Conservation (phyloP, 2,113 vertebrate species). For the Silurus asotus region DNA sequence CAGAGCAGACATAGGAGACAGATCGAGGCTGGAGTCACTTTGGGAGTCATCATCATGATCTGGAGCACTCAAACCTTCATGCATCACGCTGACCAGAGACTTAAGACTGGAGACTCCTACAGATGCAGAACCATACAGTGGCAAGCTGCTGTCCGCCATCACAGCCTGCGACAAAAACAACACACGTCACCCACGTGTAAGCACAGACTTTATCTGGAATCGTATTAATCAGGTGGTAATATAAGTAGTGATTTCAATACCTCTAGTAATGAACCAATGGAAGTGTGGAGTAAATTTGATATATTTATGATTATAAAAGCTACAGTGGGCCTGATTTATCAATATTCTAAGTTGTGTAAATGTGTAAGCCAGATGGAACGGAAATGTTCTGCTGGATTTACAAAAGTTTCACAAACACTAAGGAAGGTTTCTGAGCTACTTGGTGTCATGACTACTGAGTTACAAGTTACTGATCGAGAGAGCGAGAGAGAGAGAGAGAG, state of each 20-base stretch:
- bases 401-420: background rate
- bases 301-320: background rate
- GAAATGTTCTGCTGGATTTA: background rate
- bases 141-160: conserved; percentile 82
- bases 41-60: conserved; percentile 89
- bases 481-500: too few relatives aligned
- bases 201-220: background rate
- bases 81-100: conserved; percentile 82
- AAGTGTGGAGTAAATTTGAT: background rate
- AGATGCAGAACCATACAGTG: conserved; percentile 85
- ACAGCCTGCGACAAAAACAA: conserved; percentile 71
- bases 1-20: conserved; percentile 89
- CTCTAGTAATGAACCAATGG: background rate
- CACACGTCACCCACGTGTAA: background rate
- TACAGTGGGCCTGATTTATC: background rate
- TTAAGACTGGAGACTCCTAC: conserved; percentile 88
- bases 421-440: too few relatives aligned
- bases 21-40: conserved; percentile 93
- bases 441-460: too few relatives aligned
- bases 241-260: background rate
- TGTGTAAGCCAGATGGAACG: background rate
- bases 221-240: background rate
- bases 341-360: background rate
- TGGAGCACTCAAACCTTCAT: conserved; percentile 90
- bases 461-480: too few relatives aligned